Evolutionary conservation across 2,113 vertebrate species (phyloP).

Genomic region (Hyaena hyaena): DNA sequence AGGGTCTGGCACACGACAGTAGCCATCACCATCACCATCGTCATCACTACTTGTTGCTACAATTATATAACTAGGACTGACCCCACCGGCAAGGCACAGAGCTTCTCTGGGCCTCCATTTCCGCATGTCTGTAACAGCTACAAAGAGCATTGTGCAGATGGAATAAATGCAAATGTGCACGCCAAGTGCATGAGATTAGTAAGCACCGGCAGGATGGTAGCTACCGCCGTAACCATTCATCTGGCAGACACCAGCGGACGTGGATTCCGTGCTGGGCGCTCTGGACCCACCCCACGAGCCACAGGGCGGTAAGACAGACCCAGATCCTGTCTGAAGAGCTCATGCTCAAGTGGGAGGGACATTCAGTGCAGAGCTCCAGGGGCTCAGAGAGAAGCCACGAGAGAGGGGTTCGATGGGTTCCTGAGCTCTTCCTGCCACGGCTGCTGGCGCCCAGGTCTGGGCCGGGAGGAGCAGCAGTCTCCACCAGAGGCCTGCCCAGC

Average conservation of each 20-base stretch:
- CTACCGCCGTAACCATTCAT: background rate
- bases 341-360: background rate
- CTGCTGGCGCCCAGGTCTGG: background rate
- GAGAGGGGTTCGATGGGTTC: background rate
- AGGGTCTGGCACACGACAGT: background rate
- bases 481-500: background rate
- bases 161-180: background rate
- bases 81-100: background rate
- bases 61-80: background rate
- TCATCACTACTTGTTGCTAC: background rate
- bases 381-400: background rate
- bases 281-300: background rate
- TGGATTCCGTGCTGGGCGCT: background rate
- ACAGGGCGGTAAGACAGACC: background rate
- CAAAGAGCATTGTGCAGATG: background rate
- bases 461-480: too few species aligned
- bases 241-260: accelerated
- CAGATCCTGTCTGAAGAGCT: background rate
- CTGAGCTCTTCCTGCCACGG: background rate
- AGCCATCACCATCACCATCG: background rate
- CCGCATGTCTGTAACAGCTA: background rate
- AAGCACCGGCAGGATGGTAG: background rate
- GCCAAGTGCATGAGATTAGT: background rate
- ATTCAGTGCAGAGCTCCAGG: background rate
- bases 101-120: background rate